Evolutionary conservation across 2,113 vertebrate genomes (phyloP), one percentile per base, ranked within the genome.

Genomic region (Pluvialis apricaria): DNA sequence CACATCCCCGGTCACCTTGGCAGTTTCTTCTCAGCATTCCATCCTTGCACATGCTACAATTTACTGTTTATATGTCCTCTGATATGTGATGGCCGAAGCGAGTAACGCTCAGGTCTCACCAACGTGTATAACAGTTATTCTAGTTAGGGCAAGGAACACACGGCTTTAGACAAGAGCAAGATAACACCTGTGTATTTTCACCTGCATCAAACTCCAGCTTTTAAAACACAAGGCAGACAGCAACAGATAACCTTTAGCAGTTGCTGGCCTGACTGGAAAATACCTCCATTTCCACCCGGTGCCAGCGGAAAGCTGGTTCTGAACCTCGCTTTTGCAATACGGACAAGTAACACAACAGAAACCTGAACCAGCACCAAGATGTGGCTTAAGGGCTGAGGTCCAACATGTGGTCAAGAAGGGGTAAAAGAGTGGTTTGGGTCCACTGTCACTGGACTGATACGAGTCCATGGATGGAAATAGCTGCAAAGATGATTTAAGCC

Each of bases 401-500:
- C 77, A 79, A 13, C 0, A 0, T 19, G 42, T 72, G 42, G 28
- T 68, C 21, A 47, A 18, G 61, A 61, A 55, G 3, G 9, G 16
- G 21, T 24, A 55, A 47, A 73, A 40, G 32, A 40, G 11, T 40
- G 6, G 32, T 90, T 69, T 54, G 65, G 9, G 9, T 65, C 49
- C 31, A 55, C 0, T 13, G 29, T 58, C 64, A 40, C 22, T 32
- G 29, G 29, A 29, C 38, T 51, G 31, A 34, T 31, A 34, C 0
- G 10, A 54, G 7, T 28, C 55, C 10, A 7, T 18, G 10, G 32
- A 7, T 18, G 10, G 32, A 77, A 77, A 47, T 1, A 2, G 16
- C 42, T 95, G 52, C 26, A 78, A 75, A 89, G 38, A 40, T 28
- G 28, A 68, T 34, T 86, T 57, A 73, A 69, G 40, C 15, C 47